phyloP scores from a whole-genome alignment of 2,888 invertebrate genomes.

The Drosophila ustulata region DNA sequence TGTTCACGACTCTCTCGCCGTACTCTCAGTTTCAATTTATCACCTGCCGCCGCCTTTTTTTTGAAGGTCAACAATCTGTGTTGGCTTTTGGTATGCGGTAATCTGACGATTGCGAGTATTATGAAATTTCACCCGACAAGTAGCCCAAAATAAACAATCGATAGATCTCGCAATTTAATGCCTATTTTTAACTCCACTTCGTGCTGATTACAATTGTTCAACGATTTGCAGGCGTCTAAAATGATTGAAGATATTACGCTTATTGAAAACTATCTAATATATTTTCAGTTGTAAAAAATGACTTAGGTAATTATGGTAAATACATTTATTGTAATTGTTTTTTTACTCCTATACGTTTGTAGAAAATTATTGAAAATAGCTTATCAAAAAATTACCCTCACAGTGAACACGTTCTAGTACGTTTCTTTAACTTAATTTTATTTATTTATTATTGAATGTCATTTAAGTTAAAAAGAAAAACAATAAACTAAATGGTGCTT shows the following conservation, averaged over 20 bases:
- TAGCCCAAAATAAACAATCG: background rate
- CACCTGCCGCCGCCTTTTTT: background rate
- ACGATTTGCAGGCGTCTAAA: no score
- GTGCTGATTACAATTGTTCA: no score
- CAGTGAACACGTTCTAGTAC: no score
- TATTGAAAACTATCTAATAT: no score
- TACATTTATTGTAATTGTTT: background rate
- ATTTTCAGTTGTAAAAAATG: no score
- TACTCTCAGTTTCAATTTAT: conserved; percentile 55
- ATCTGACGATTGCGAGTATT: background rate
- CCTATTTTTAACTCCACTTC: conserved; percentile 3
- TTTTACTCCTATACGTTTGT: background rate
- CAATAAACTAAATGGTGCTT: no score
- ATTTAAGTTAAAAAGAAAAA: no score
- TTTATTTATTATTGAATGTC: no score
- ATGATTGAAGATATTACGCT: no score
- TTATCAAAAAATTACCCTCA: no score
- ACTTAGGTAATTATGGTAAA: background rate
- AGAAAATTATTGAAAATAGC: no score
- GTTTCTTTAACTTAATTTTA: no score
- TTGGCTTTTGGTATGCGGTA: conserved; percentile 16
- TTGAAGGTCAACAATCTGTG: conserved; percentile 47
- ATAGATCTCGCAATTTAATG: background rate
- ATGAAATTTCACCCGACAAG: conserved; percentile 16
- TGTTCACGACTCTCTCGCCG: conserved; percentile 10